These are phyloP conservation scores for Schizopygopsis malacanthus DNA, from an alignment of 2,797 vertebrate genomes.

Conservation along the genomic window DNA sequence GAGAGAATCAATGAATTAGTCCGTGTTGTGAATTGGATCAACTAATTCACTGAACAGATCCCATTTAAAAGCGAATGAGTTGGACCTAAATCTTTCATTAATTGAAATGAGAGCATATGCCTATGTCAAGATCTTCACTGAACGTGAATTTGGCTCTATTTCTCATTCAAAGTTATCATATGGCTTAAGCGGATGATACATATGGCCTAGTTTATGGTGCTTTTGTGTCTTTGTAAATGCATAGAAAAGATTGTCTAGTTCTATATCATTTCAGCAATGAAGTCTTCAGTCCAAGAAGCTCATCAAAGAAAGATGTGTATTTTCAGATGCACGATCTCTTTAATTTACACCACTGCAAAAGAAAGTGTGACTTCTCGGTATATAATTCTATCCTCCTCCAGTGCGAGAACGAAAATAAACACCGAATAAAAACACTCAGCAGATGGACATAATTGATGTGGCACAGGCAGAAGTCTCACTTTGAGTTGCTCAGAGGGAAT, in stretches of 20 bases:
- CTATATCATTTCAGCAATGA: background rate
- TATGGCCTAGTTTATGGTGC: background rate
- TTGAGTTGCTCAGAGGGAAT: constrained; percentile 32
- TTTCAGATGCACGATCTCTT: background rate
- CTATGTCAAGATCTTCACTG: background rate
- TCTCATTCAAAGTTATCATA: background rate
- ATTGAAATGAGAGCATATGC: background rate
- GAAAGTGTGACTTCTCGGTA: background rate
- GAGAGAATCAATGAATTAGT: background rate
- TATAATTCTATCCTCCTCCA: background rate
- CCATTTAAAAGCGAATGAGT: background rate
- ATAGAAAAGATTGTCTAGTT: background rate
- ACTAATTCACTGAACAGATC: background rate
- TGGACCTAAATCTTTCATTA: background rate
- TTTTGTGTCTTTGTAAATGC: background rate
- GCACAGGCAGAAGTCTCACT: constrained; percentile 31
- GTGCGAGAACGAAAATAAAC: background rate
- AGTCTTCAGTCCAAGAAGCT: background rate
- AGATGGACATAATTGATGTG: constrained; percentile 41
- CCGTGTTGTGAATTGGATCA: background rate
- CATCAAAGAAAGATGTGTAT: background rate
- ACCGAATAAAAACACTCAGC: background rate
- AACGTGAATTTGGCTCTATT: background rate
- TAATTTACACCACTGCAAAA: background rate
- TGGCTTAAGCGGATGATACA: background rate